phyloP scores from a whole-genome alignment of 2,888 invertebrate genomes.

The Drosophila cognata region DNA sequence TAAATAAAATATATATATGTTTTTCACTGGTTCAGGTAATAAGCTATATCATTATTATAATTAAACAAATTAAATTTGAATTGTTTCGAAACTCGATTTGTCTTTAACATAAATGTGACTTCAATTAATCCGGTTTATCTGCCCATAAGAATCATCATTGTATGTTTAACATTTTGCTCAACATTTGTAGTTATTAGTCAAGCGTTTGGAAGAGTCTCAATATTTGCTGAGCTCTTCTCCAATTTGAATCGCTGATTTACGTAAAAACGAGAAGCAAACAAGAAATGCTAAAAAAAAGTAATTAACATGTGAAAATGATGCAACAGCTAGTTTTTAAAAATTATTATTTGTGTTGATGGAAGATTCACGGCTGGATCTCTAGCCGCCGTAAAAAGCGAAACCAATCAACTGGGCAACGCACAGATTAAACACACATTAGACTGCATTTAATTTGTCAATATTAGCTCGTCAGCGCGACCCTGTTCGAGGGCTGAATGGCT shows the following conservation, averaged over 20 bases:
- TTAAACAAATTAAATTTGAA: not conserved
- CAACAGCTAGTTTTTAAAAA: conserved; percentile 15
- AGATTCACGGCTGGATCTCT: conserved; percentile 13
- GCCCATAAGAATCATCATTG: not conserved
- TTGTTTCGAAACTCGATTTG: not conserved
- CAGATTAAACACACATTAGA: conserved; percentile 77
- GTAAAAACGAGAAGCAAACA: conserved; percentile 6
- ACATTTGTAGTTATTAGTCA: not conserved
- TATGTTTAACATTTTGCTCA: not conserved
- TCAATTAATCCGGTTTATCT: not conserved
- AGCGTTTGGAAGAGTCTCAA: not conserved
- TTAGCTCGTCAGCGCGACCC: conserved; percentile 52
- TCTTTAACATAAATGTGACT: not conserved
- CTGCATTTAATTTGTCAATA: conserved; percentile 81
- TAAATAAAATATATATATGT: not conserved
- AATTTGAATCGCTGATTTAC: conserved; percentile 14
- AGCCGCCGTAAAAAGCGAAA: conserved; percentile 20
- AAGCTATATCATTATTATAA: not conserved
- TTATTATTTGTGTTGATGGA: not conserved
- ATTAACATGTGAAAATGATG: conserved; percentile 45
- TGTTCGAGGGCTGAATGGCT: conserved; percentile 9
- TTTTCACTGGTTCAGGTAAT: not conserved
- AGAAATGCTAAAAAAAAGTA: conserved; percentile 23
- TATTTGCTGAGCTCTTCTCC: conserved; percentile 27
- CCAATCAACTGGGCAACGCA: conserved; percentile 37